These are phyloP conservation scores for Psammodynastes pulverulentus DNA, from an alignment of 2,113 vertebrate species.

Conservation along the genomic window DNA sequence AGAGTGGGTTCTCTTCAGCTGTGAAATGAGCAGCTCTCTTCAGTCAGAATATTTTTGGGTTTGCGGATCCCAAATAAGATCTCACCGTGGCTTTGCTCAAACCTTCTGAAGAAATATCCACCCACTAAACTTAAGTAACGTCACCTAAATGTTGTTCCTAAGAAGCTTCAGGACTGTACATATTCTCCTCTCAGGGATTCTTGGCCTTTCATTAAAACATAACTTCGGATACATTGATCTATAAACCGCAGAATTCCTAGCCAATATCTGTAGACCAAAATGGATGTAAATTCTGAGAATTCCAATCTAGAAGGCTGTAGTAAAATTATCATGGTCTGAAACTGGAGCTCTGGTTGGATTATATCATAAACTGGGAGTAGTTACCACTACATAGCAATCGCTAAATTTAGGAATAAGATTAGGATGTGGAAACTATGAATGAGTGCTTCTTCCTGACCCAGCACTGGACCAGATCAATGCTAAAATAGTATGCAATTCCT, in stretches of 20 bases:
- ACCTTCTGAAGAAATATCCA: background rate
- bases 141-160: background rate
- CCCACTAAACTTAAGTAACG: constrained; percentile 7
- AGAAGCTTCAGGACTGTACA: background rate
- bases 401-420: background rate
- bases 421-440: background rate
- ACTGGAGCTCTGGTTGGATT: background rate
- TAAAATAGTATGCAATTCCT: background rate
- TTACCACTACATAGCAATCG: background rate
- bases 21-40: constrained; percentile 7
- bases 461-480: background rate
- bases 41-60: background rate
- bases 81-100: background rate
- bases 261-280: background rate
- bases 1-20: constrained; percentile 7
- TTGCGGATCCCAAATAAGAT: background rate
- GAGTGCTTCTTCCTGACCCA: background rate
- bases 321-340: background rate
- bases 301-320: background rate
- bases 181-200: background rate
- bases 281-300: background rate
- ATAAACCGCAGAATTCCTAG: background rate
- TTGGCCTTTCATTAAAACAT: background rate
- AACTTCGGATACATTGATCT: background rate
- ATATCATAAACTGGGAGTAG: background rate